These are phyloP conservation scores for Acleris sparsana DNA, from an alignment of 2,888 invertebrate species.

Conservation along the genomic window DNA sequence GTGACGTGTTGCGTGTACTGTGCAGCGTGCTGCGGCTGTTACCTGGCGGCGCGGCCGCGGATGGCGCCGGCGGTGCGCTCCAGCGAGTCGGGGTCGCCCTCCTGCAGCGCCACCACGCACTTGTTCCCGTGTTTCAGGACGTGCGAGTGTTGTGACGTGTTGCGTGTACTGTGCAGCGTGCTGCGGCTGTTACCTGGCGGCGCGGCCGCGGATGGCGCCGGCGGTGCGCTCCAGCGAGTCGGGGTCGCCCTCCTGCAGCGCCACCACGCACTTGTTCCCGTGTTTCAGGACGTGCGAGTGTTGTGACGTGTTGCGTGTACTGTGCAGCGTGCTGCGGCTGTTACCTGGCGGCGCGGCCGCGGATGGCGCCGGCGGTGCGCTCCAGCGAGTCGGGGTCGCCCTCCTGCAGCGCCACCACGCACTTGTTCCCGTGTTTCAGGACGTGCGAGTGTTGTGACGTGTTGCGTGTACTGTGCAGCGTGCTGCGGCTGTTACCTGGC, in stretches of 20 bases:
- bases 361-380: slow-evolving; percentile 97
- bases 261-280: slow-evolving; percentile 60
- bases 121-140: background rate
- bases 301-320: background rate
- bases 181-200: slow-evolving; percentile 79
- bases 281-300: background rate
- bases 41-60: slow-evolving; percentile 92
- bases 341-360: slow-evolving; percentile 92
- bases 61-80: slow-evolving; percentile 98
- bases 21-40: background rate
- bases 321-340: background rate
- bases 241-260: slow-evolving; percentile 96
- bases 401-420: slow-evolving; percentile 91
- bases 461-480: background rate
- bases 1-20: background rate
- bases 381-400: slow-evolving; percentile 96
- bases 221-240: slow-evolving; percentile 96
- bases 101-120: slow-evolving; percentile 90
- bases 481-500: slow-evolving; percentile 69
- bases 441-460: background rate
- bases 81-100: slow-evolving; percentile 95
- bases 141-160: background rate
- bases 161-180: background rate
- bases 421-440: background rate
- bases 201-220: slow-evolving; percentile 97